Evolutionary conservation across 2,797 vertebrate species (phyloP).

Genomic region (Poeciliopsis paucimaculata): DNA sequence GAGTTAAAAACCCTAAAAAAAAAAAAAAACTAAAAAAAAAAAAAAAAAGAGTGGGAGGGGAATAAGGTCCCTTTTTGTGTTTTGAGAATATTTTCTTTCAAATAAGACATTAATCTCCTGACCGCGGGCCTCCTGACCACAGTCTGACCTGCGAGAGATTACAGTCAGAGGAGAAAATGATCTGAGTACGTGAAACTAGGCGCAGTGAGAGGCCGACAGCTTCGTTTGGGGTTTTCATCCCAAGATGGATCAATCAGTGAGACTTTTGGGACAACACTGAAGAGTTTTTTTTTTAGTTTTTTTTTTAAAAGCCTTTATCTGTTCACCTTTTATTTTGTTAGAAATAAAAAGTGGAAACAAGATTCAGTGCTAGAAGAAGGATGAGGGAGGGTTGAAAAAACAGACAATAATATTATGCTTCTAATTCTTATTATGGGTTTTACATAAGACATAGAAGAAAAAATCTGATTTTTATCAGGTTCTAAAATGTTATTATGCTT

Average conservation of each 20-base stretch:
- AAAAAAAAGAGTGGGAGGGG: background rate
- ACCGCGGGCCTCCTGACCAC: conserved; percentile 12
- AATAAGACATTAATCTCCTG: conserved; percentile 11
- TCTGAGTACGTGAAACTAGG: conserved; percentile 5
- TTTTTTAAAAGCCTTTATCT: conserved; percentile 7
- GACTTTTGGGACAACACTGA: background rate
- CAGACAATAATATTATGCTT: background rate
- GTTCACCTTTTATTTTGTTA: conserved; percentile 9
- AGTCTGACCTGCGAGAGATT: conserved; percentile 11
- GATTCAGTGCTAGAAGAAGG: conserved; percentile 10
- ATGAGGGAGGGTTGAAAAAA: background rate
- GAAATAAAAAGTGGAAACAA: conserved; percentile 4
- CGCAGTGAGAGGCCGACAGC: background rate
- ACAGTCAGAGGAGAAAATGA: background rate
- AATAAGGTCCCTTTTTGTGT: background rate
- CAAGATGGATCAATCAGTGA: background rate
- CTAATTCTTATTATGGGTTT: background rate
- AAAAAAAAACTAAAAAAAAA: background rate
- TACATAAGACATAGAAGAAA: background rate
- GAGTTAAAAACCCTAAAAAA: background rate
- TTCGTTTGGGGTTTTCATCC: conserved; percentile 21
- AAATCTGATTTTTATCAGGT: background rate
- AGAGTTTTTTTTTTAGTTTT: background rate
- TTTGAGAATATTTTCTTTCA: conserved; percentile 16
- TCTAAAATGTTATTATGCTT: background rate